Conservation (phyloP, 2,797 vertebrate species). For the Sparidentex hasta region DNA sequence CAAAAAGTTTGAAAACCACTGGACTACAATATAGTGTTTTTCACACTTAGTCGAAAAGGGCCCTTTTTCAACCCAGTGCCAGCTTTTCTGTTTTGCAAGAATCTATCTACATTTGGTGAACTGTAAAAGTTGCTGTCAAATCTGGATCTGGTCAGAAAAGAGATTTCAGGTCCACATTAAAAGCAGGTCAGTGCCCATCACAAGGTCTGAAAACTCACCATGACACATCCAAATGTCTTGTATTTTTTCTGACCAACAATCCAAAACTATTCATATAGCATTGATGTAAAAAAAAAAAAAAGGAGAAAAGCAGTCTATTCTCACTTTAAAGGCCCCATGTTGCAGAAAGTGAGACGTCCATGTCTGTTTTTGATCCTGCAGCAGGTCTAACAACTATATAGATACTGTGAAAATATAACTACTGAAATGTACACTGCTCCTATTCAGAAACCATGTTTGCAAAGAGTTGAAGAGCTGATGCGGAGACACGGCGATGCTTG, state of each 20-base stretch:
- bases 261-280: background rate
- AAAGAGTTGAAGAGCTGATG: no score
- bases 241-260: background rate
- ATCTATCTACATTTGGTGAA: background rate
- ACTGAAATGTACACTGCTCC: no score
- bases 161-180: background rate
- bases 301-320: background rate
- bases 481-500: no score
- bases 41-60: background rate
- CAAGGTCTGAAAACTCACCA: background rate
- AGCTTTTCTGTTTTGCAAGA: background rate
- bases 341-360: no score
- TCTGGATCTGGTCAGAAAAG: background rate
- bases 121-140: background rate
- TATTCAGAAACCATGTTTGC: no score
- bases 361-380: no score
- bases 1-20: no score
- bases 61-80: no score
- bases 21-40: background rate
- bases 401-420: no score
- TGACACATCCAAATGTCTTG: background rate
- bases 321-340: no score
- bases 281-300: background rate
- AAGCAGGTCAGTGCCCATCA: background rate
- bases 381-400: no score